Percentiles rank a stretch among this genome's conserved stretches.
phyloP scores from a whole-genome alignment of 2,113 vertebrate species.

The Spheniscus mendiculus region DNA sequence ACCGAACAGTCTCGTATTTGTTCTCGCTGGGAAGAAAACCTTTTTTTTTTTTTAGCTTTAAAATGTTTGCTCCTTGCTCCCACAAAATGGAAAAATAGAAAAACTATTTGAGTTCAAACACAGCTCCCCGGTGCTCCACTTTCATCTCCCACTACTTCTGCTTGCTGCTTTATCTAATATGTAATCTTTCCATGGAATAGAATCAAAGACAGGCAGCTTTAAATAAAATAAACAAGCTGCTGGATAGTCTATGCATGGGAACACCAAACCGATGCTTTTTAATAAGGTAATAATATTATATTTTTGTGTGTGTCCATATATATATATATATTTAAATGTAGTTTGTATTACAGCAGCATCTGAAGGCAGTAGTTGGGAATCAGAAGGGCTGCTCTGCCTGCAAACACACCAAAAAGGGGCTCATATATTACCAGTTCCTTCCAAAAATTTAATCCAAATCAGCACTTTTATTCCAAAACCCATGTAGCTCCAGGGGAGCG shows the following conservation, averaged over 20 bases:
- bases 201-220: not conserved
- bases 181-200: not conserved
- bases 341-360: not conserved
- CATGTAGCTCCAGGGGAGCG: not conserved
- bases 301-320: not conserved
- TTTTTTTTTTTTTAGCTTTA: not conserved
- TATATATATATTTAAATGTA: conserved; percentile 7
- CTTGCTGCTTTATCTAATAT: not conserved
- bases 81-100: not conserved
- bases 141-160: not conserved
- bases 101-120: not conserved
- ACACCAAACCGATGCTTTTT: not conserved
- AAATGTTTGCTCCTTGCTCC: not conserved
- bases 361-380: not conserved
- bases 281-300: not conserved
- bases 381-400: not conserved
- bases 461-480: not conserved
- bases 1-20: not conserved
- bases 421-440: fast-evolving
- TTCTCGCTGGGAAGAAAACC: not conserved
- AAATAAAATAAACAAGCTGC: not conserved
- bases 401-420: not conserved
- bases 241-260: not conserved
- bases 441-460: not conserved
- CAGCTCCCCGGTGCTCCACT: not conserved